These are phyloP conservation scores for Lycocorax pyrrhopterus DNA, from an alignment of 2,113 vertebrate genomes.

Conservation along the genomic window DNA sequence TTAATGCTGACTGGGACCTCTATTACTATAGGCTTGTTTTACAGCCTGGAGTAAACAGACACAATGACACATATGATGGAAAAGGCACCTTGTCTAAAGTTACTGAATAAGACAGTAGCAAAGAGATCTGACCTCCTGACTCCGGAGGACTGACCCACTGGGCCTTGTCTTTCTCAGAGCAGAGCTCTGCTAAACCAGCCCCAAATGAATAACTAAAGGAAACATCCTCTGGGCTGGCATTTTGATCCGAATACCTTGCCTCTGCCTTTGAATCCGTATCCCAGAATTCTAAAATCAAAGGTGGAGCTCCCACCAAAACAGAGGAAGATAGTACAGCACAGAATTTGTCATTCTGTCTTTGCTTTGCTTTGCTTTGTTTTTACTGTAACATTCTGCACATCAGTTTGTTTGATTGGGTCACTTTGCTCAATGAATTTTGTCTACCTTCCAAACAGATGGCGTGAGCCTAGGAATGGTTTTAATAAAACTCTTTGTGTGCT, in stretches of 20 bases:
- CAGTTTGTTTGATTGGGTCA: constrained; percentile 10
- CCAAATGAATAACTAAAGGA: background rate
- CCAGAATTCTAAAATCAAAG: background rate
- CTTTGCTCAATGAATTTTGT: constrained; percentile 36
- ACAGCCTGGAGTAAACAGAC: background rate
- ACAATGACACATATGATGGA: background rate
- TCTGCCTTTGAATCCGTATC: background rate
- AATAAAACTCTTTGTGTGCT: constrained; percentile 44
- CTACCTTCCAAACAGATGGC: constrained; percentile 45
- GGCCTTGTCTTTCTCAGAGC: background rate
- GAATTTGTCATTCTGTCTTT: background rate
- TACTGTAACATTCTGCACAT: background rate
- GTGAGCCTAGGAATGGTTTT: constrained; percentile 33
- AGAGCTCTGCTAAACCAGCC: background rate
- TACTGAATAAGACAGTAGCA: background rate
- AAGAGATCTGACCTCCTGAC: background rate
- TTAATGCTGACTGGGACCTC: background rate
- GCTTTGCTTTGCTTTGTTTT: constrained; percentile 15
- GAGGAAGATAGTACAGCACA: background rate
- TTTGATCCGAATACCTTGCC: background rate
- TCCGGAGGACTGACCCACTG: background rate
- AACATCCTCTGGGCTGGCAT: background rate
- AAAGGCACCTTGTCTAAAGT: background rate
- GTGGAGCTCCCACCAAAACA: background rate
- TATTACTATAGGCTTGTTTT: background rate